Conservation (phyloP, 2,113 vertebrate genomes). For the Mustelus asterias region DNA sequence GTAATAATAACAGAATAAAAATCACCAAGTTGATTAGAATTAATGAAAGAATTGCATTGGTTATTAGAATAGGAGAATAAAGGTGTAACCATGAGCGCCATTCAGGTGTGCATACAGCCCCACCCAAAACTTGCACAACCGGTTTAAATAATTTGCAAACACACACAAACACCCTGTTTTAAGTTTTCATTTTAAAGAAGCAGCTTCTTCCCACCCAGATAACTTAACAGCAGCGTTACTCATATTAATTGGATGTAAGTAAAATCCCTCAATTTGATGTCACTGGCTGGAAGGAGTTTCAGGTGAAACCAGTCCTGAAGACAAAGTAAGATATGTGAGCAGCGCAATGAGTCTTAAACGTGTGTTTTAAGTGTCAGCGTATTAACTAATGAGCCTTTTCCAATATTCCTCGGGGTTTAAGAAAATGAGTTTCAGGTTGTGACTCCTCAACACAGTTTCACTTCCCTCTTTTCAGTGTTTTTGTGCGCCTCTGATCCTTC, state of each 20-base stretch:
- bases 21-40: background rate
- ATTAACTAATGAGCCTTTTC: background rate
- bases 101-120: background rate
- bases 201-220: background rate
- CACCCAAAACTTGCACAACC: slow-evolving; percentile 34
- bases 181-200: background rate
- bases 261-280: background rate
- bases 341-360: background rate
- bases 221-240: background rate
- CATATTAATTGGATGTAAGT: background rate
- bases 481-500: background rate
- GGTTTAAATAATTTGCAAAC: background rate
- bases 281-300: background rate
- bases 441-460: background rate
- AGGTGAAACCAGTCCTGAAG: background rate
- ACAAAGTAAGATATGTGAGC: background rate
- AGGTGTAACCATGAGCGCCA: background rate
- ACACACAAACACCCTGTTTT: background rate
- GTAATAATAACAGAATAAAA: background rate
- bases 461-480: background rate
- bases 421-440: background rate
- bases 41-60: background rate
- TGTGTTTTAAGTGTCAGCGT: background rate
- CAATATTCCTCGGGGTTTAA: background rate
- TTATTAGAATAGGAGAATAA: background rate